These are phyloP conservation scores for Sminthurinus aureus DNA, from an alignment of 2,888 invertebrate species.

Conservation along the genomic window DNA sequence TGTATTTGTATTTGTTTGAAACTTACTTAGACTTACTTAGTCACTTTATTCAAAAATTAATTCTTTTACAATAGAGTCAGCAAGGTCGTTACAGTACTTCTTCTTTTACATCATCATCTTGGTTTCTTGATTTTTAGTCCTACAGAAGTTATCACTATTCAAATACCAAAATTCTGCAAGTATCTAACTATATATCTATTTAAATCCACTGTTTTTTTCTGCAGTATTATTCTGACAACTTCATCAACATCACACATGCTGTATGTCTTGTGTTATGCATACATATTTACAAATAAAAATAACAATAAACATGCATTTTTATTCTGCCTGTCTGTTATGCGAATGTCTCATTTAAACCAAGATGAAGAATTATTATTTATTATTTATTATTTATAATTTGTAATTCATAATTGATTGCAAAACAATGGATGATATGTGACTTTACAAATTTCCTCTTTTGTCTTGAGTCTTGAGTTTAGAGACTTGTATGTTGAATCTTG, in stretches of 20 bases:
- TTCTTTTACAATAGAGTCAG: constrained; percentile 25
- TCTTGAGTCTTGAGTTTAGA: neutral
- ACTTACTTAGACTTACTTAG: neutral
- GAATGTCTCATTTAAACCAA: neutral
- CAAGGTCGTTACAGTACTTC: constrained; percentile 25
- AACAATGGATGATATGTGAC: neutral
- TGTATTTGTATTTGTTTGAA: constrained; percentile 22
- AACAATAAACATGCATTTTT: neutral
- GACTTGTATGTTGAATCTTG: neutral
- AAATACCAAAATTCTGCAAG: neutral
- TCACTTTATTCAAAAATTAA: constrained; percentile 22
- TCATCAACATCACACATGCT: too few relatives aligned
- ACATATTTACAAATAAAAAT: neutral
- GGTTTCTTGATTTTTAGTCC: too few relatives aligned
- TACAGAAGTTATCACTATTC: constrained; percentile 21
- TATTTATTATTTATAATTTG: neutral
- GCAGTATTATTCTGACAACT: neutral
- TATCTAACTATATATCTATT: neutral
- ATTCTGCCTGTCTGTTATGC: neutral
- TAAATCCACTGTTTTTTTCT: neutral
- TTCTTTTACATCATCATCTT: neutral
- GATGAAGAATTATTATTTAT: neutral
- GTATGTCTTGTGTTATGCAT: too few relatives aligned
- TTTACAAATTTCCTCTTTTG: neutral
- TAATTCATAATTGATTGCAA: constrained; percentile 8